A percentile compares a stretch with the other conserved stretches of the same genome.
These are phyloP conservation scores for Cephalopholis sonnerati DNA, from an alignment of 2,113 vertebrate genomes.

Conservation along the genomic window DNA sequence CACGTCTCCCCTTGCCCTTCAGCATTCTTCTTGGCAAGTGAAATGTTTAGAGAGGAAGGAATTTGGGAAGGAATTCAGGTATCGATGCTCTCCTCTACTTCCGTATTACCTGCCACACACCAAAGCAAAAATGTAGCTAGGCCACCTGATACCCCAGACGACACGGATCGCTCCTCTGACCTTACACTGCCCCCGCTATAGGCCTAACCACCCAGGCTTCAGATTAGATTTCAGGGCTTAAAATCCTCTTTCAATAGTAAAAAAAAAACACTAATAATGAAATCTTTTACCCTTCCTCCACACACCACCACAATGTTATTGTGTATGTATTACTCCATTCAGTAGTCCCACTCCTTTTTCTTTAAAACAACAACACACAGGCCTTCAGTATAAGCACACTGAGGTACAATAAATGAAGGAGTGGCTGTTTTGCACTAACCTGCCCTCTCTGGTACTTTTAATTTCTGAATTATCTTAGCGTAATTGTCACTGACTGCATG, in stretches of 20 bases:
- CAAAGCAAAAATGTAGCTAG: conserved; percentile 51
- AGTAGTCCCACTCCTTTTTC: neutral
- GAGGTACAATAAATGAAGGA: conserved; percentile 21
- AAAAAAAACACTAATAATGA: conserved; percentile 8
- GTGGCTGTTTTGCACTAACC: conserved; percentile 52
- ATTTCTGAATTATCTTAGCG: neutral
- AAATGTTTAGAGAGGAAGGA: conserved; percentile 32
- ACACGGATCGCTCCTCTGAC: conserved; percentile 40
- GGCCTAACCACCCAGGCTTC: conserved; percentile 4
- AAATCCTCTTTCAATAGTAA: conserved; percentile 26
- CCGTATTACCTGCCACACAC: conserved; percentile 29
- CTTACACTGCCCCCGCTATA: conserved; percentile 23
- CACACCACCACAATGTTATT: neutral
- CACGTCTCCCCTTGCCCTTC: conserved; percentile 8
- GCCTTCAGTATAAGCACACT: neutral
- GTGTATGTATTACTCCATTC: neutral
- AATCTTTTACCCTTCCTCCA: neutral
- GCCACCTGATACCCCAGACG: conserved; percentile 23
- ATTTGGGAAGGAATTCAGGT: conserved; percentile 38
- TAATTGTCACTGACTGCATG: conserved; percentile 77
- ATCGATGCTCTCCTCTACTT: conserved; percentile 5
- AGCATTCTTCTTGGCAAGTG: neutral
- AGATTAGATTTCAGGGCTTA: conserved; percentile 44
- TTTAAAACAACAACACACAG: neutral
- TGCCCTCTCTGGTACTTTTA: neutral